Base-by-base conservation (phyloP, 2,113 vertebrate genomes). In the Oostethus manadensis region DNA sequence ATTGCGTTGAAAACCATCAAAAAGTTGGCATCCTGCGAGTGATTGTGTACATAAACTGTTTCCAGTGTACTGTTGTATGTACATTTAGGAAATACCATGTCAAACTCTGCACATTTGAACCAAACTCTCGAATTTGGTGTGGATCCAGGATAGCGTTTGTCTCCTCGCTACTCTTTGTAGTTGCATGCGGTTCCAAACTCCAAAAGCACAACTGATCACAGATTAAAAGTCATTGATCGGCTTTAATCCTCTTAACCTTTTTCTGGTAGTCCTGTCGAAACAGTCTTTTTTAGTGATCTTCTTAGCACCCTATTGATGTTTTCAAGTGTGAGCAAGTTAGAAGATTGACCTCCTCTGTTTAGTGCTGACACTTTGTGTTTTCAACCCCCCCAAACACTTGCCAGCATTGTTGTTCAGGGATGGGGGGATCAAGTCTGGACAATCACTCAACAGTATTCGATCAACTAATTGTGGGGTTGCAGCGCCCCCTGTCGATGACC, bases 341-440 rank as follows among this genome's bases (percentile, higher is more conserved):
- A 60, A 68, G 55, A 82, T 82, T 74, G 70, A 53, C 4, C 64
- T 33, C 68, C 64, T 69, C 70, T 70, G 64, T 79, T 76, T 64
- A 74, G 53, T 55, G 64, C 60, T 70, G 59, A 66, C 65, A 71
- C 68, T 74, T 80, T 74, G 64, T 42, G 53, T 73, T 42, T 46
- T 69, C 47, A 49, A 0, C 15, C 8, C 2, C 60, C 13, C 10
- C 4, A 15, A 73, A 71, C 72, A 78, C 70, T 71, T 73, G 71
- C 69, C 71, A 64, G 68, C 44, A 56, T 78, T 75, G 67, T 75
- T 77, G 74, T 53, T 40, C 17, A 1, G 17, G 29, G 17, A n/a
- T 33, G 4, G 23, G 23, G 73, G 59, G 57, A 56, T 74, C 55
- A 58, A 42, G 54, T 53, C 17, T 16, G 26, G 59, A 16, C 33